Conservation (phyloP, 2,113 vertebrate species). For the Oncorhynchus nerka region DNA sequence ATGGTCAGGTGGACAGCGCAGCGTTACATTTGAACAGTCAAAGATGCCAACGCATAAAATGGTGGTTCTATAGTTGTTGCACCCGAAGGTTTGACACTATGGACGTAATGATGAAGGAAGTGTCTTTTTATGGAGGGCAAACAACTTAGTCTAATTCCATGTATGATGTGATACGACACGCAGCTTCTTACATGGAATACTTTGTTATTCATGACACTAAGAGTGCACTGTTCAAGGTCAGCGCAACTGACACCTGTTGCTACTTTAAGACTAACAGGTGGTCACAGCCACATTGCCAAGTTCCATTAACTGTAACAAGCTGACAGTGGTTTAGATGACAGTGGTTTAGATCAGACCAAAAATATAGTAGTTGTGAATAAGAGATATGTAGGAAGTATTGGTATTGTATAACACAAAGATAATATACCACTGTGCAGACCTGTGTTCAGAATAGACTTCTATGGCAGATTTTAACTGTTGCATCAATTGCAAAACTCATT, state of each 20-base stretch:
- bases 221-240: conserved; percentile 45
- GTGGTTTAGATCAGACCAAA: not conserved
- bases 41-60: not conserved
- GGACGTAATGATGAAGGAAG: not conserved
- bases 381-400: not conserved
- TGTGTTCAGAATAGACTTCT: too few species aligned
- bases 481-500: too few species aligned
- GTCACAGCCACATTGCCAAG: conserved; percentile 39
- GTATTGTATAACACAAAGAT: not conserved
- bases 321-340: not conserved
- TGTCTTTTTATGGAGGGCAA: not conserved
- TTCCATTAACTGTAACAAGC: conserved; percentile 34
- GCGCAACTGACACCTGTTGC: conserved; percentile 37
- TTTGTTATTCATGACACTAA: conserved; percentile 26
- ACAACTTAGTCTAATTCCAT: not conserved
- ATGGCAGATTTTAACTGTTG: too few species aligned
- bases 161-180: conserved; percentile 6
- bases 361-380: not conserved
- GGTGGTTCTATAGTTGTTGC: not conserved
- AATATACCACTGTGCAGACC: too few species aligned
- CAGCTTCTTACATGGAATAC: conserved; percentile 21
- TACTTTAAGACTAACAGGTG: conserved; percentile 60
- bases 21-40: not conserved
- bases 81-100: not conserved
- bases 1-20: not conserved